A percentile compares a stretch with the other conserved stretches of the same genome.
Conservation (phyloP, 2,888 invertebrate genomes). For the Crioceris asparagi region DNA sequence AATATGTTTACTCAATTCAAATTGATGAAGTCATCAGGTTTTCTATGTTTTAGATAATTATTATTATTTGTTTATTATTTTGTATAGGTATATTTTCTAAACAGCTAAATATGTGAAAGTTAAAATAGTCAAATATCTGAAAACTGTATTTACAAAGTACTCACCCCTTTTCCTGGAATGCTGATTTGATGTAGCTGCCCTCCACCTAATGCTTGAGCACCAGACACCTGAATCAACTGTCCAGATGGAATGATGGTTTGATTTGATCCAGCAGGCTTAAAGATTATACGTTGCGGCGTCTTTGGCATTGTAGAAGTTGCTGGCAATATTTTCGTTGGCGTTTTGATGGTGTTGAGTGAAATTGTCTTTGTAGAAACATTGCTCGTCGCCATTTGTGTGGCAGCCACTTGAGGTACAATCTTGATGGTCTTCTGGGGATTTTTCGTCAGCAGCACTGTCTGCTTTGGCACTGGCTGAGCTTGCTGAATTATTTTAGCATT, state of each 20-base stretch:
- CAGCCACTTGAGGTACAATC: conserved; percentile 33
- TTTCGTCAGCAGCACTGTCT: conserved; percentile 36
- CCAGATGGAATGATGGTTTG: conserved; percentile 37
- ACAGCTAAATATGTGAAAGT: too few species aligned
- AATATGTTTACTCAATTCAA: too few species aligned
- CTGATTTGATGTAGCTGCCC: conserved; percentile 59
- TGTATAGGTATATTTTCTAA: too few species aligned
- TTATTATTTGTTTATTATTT: too few species aligned
- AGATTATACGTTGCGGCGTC: conserved; percentile 44
- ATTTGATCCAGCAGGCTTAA: conserved; percentile 34
- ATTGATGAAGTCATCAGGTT: too few species aligned
- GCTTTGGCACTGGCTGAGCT: conserved; percentile 35
- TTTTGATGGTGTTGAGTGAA: conserved; percentile 42
- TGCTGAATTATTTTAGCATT: conserved; percentile 41
- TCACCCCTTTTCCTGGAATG: conserved; percentile 59
- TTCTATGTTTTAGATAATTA: too few species aligned
- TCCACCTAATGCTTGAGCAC: conserved; percentile 35
- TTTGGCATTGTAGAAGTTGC: conserved; percentile 46
- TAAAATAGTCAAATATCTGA: background rate
- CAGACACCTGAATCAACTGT: conserved; percentile 33
- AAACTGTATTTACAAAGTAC: conserved; percentile 4
- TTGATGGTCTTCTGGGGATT: conserved; percentile 32
- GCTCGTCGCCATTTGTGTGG: conserved; percentile 28
- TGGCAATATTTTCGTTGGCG: conserved; percentile 60
- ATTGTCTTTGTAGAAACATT: conserved; percentile 35